Conservation (phyloP, 2,113 vertebrate genomes). For the Lynx canadensis region DNA sequence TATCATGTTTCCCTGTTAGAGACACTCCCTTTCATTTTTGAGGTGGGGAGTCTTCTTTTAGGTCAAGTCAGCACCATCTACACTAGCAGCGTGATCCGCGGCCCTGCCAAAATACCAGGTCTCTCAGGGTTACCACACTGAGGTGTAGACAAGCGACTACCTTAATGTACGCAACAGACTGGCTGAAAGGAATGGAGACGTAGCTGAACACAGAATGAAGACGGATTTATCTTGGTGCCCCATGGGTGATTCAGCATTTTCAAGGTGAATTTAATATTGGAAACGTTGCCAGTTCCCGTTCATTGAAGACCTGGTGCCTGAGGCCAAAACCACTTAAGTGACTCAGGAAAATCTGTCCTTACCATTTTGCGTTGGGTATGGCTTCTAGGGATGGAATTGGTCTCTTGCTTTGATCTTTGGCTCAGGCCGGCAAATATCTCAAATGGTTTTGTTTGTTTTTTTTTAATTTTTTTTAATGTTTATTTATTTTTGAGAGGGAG, state of each 20-base stretch:
- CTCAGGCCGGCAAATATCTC: conserved; percentile 29
- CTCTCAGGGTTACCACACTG: background rate
- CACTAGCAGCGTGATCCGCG: background rate
- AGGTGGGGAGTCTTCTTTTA: background rate
- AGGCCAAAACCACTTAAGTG: conserved; percentile 77
- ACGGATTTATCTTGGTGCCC: conserved; percentile 59
- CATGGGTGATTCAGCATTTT: conserved; percentile 75
- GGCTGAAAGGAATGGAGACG: conserved; percentile 43
- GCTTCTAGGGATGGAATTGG: conserved; percentile 48
- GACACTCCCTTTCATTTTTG: conserved; percentile 3
- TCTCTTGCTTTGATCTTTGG: conserved; percentile 57
- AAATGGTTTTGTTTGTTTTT: background rate
- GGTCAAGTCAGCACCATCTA: conserved; percentile 14
- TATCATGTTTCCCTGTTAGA: background rate
- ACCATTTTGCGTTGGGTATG: background rate
- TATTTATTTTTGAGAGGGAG: no score
- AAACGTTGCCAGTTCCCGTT: conserved; percentile 71
- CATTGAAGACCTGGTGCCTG: conserved; percentile 60
- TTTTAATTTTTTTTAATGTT: no score
- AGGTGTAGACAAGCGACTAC: background rate
- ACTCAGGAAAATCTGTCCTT: conserved; percentile 75
- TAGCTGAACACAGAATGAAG: conserved; percentile 45
- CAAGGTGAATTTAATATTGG: conserved; percentile 75
- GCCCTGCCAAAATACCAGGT: conserved; percentile 46
- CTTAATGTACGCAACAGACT: background rate